phyloP scores from a whole-genome alignment of 2,113 vertebrate genomes.

The Raja brachyura region DNA sequence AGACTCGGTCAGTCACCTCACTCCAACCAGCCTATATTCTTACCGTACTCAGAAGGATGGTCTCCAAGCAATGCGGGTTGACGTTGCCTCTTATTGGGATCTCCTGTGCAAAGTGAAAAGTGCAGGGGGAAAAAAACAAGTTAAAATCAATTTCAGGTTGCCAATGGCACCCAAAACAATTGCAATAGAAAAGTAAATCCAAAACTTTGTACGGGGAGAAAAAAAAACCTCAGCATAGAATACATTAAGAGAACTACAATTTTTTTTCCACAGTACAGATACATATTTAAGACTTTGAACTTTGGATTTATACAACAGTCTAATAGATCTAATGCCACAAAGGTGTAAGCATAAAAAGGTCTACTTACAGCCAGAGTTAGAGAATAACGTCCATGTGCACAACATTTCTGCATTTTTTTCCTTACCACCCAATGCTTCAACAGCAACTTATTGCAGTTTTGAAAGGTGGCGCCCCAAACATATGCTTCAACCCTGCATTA shows the following conservation, averaged over 20 bases:
- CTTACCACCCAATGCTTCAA: conserved; percentile 69
- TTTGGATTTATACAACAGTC: conserved; percentile 32
- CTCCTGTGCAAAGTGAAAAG: conserved; percentile 52
- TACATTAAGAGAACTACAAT: conserved; percentile 28
- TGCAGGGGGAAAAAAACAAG: conserved; percentile 41
- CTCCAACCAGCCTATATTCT: conserved; percentile 38
- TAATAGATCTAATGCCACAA: conserved; percentile 26
- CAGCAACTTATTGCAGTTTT: conserved; percentile 80
- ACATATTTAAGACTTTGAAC: background rate
- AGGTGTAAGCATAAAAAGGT: conserved; percentile 37
- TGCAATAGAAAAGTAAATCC: background rate
- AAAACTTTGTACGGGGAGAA: background rate
- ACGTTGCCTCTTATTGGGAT: conserved; percentile 81
- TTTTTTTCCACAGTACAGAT: background rate
- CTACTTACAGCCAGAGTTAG: conserved; percentile 38
- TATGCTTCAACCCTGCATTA: conserved; percentile 93
- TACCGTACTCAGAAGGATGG: conserved; percentile 78
- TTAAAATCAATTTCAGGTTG: background rate
- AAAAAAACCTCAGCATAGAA: background rate
- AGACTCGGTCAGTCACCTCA: background rate
- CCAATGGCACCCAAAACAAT: background rate
- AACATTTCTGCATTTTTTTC: conserved; percentile 48
- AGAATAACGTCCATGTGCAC: conserved; percentile 37
- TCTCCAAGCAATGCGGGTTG: conserved; percentile 82
- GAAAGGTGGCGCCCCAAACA: conserved; percentile 83